Evolutionary conservation across 30 jellyfish, hydroid and myxozoan genomes (phyloP).

Genomic region (Aurelia aurita): DNA sequence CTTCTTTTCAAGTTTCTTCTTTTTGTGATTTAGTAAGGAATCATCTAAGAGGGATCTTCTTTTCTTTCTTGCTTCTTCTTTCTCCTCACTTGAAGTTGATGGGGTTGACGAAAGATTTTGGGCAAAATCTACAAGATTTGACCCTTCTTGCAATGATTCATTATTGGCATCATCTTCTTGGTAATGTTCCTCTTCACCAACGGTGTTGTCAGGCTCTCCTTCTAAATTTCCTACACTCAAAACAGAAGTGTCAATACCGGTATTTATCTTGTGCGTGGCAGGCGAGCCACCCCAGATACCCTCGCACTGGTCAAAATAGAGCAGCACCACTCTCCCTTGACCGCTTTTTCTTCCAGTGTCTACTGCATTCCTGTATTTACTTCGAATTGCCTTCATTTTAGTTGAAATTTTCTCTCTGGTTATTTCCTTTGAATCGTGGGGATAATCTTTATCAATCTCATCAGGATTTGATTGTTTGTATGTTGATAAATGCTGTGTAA

Average conservation of each 20-base stretch:
- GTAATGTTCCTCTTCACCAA: not conserved
- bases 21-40: slow-evolving; percentile 18
- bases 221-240: slow-evolving; percentile 1
- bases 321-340: slow-evolving; percentile 21
- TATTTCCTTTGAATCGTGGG: slow-evolving; percentile 8
- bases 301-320: slow-evolving; percentile 4
- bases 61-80: slow-evolving; percentile 6
- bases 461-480: slow-evolving; percentile 10
- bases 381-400: slow-evolving; percentile 21
- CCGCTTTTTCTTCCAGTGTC: slow-evolving; percentile 7
- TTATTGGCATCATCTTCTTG: not conserved
- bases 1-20: slow-evolving; percentile 13
- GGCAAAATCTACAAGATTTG: not conserved
- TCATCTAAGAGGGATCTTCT: slow-evolving; percentile 39
- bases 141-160: slow-evolving; percentile 5
- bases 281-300: slow-evolving; percentile 34
- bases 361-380: slow-evolving; percentile 12
- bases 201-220: not conserved
- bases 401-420: slow-evolving; percentile 29
- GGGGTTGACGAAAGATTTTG: not conserved
- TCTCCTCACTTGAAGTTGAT: slow-evolving; percentile 5
- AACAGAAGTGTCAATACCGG: slow-evolving; percentile 22
- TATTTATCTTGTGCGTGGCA: slow-evolving; percentile 9
- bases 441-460: slow-evolving; percentile 8
- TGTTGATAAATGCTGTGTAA: not conserved